These are phyloP conservation scores for Myiothlypis chrysogaster DNA, from an alignment of 2,797 vertebrate genomes.

Conservation along the genomic window DNA sequence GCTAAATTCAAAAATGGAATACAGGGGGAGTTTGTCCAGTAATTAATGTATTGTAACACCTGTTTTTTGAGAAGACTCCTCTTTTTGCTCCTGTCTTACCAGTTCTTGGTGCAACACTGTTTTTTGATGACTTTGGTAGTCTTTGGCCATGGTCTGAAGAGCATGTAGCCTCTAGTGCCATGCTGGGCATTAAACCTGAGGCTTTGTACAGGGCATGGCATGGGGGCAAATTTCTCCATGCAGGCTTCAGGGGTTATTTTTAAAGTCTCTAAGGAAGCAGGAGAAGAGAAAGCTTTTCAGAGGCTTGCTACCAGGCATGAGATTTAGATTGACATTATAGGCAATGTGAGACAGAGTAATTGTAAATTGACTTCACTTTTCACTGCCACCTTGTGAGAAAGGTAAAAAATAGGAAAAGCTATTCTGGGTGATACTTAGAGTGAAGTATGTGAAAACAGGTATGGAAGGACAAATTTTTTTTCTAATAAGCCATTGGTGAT, in stretches of 20 bases:
- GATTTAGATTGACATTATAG: neutral
- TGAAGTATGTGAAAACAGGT: neutral
- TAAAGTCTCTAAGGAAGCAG: neutral
- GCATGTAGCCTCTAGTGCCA: neutral
- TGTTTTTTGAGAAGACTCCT: neutral
- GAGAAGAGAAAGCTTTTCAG: neutral
- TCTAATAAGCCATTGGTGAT: neutral
- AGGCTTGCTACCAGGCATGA: neutral
- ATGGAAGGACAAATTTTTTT: neutral
- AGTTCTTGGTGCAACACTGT: neutral
- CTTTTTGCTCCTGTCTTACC: neutral
- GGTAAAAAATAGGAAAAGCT: neutral
- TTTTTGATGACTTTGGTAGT: neutral
- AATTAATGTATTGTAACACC: neutral
- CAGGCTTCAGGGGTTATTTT: neutral
- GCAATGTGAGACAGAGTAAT: neutral
- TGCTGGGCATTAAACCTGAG: neutral
- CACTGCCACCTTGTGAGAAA: neutral
- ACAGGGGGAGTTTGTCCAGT: neutral
- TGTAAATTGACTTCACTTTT: neutral
- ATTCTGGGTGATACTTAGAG: neutral
- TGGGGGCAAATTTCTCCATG: fast-evolving
- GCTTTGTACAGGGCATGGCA: neutral
- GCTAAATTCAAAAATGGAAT: neutral
- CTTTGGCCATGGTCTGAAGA: neutral